Percentiles rank a stretch among this genome's conserved stretches.
phyloP scores from a whole-genome alignment of 2,113 vertebrate genomes.

The Todiramphus chloris region DNA sequence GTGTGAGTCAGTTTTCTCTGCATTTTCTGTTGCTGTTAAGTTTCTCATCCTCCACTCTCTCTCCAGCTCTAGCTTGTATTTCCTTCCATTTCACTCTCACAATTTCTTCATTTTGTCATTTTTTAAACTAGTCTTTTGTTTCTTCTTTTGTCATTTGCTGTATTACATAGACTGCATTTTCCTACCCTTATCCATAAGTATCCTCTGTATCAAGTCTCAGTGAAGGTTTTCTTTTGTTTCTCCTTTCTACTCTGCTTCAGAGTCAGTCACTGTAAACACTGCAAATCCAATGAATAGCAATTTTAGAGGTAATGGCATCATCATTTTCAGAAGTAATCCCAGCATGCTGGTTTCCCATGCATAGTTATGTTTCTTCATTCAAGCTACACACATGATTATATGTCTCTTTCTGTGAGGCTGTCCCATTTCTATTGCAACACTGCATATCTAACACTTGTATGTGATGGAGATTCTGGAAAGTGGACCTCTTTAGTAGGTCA shows the following conservation, averaged over 20 bases:
- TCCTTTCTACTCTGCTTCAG: background rate
- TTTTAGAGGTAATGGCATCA: conserved; percentile 22
- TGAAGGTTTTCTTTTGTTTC: conserved; percentile 1
- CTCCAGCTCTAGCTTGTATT: background rate
- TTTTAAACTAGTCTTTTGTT: background rate
- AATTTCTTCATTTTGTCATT: background rate
- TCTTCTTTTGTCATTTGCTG: background rate
- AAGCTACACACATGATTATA: background rate
- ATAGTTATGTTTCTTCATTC: background rate
- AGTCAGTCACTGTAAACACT: background rate
- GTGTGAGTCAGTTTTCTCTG: background rate
- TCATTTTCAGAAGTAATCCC: conserved; percentile 35
- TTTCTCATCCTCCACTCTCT: background rate
- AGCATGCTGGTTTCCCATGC: conserved; percentile 28
- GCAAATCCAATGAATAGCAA: background rate
- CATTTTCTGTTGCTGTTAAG: background rate
- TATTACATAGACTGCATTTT: background rate
- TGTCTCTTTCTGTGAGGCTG: background rate
- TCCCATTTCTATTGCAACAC: conserved; percentile 56
- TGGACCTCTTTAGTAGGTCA: background rate
- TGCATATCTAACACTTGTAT: background rate
- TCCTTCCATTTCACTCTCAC: background rate
- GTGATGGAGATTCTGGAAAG: background rate
- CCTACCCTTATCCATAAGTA: background rate
- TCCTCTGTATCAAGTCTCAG: background rate